Evolutionary conservation across 92 coral and sea anemone species (phyloP), one percentile per base, ranked within the genome.

Genomic region (Montipora capitata): DNA sequence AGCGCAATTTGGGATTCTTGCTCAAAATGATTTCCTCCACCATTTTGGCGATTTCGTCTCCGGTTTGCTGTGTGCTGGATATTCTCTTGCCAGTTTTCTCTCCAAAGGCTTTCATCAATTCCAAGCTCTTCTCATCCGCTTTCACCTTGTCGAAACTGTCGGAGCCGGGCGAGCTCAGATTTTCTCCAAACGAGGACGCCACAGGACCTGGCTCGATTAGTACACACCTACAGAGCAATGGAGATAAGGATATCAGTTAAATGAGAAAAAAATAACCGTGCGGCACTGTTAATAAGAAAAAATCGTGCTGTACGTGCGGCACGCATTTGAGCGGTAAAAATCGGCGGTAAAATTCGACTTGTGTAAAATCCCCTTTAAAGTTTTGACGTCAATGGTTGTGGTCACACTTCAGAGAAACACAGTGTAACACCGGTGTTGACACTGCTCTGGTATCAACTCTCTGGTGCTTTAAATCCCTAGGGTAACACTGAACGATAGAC

Each of bases 121-220:
- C 61, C 41, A 72, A 3, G 4, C 40, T 79, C 63, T 79, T 48
- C 13, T 65, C 62, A 72, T 79, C 74, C 20, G 74, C 45, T 12
- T 59, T 20, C 3, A 57, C n/a, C 48, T 39, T 10, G 45, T 45
- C 73, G 58, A 17, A 7, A 5, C 35, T 54, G 15, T 45, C 45
- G n/a, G 59, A 5, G 44, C 44, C 27, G 0, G 27, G 43, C 7
- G 57, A 62, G 11, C 44, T 12, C 17, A 14, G 17, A 14, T 71
- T 71, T 58, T 20, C 81, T 2, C 45, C 4, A 3, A 73, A 43
- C 7, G 80, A 7, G 10, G 94, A 88, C 20, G 69, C 61, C 48
- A 96, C 89, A 2, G 94, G 98, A 38, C 98, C 96, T 8, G 98
- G 96, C 66, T 94, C 96, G 49, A 96, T 69, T 45, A 94, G 2